These are phyloP conservation scores for Conus betulinus DNA, from an alignment of 1,140 invertebrate species.

Conservation along the genomic window DNA sequence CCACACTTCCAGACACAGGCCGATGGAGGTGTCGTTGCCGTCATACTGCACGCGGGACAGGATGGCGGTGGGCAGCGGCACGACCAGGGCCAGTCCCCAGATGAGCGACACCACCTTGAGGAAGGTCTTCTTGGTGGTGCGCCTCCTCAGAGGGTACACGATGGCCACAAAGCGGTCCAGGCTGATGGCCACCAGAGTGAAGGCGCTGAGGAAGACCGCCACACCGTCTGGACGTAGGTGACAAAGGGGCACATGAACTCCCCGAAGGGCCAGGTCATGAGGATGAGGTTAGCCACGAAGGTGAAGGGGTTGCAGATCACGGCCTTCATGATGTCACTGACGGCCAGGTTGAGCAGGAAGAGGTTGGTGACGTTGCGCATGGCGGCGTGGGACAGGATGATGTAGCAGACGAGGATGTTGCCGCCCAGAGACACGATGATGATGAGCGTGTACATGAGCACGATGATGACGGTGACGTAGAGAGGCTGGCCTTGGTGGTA, in stretches of 20 bases:
- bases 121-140: conserved; percentile 84
- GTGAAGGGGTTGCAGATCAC: conserved; percentile 53
- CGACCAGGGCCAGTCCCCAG: conserved; percentile 80
- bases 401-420: conserved; percentile 52
- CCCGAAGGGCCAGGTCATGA: conserved; percentile 93
- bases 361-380: conserved; percentile 97
- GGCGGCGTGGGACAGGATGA: conserved; percentile 80
- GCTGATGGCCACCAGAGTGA: conserved; percentile 96
- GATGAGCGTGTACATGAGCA: conserved; percentile 55
- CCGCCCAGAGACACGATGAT: conserved; percentile 52
- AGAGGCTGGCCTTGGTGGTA: conserved; percentile 41
- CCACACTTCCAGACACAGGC: conserved; percentile 57
- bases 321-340: conserved; percentile 83
- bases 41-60: conserved; percentile 47
- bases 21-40: conserved; percentile 37
- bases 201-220: conserved; percentile 95
- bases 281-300: conserved; percentile 85
- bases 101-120: conserved; percentile 84
- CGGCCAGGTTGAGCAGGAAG: conserved; percentile 95
- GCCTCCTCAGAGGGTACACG: conserved; percentile 88
- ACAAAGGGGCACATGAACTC: conserved; percentile 89
- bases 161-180: conserved; percentile 98
- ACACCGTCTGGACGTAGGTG: conserved; percentile 93
- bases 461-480: conserved; percentile 58
- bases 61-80: conserved; percentile 63